phyloP scores from a whole-genome alignment of 2,888 invertebrate genomes.

The Mesochorus sp. region DNA sequence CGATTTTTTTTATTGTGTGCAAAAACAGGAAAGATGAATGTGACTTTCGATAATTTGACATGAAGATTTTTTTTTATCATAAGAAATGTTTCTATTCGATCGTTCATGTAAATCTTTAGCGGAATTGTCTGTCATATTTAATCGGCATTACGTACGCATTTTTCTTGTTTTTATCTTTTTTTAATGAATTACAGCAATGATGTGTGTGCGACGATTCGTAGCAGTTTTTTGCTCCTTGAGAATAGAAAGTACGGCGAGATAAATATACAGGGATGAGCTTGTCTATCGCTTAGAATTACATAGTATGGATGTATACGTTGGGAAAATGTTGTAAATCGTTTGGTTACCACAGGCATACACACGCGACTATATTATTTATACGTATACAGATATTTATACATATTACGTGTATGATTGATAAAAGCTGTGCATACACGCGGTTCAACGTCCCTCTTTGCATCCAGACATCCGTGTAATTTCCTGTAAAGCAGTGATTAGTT shows the following conservation, averaged over 20 bases:
- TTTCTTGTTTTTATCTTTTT: slow-evolving; percentile 39
- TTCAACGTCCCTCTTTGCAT: slow-evolving; percentile 52
- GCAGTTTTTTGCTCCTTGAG: slow-evolving; percentile 13
- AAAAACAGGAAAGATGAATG: too few relatives aligned
- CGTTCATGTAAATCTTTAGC: neutral
- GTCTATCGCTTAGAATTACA: slow-evolving; percentile 5
- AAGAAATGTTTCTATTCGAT: neutral
- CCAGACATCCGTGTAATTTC: slow-evolving; percentile 62
- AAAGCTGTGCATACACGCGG: slow-evolving; percentile 39
- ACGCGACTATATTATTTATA: slow-evolving; percentile 14
- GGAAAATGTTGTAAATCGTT: slow-evolving; percentile 38
- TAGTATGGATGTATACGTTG: neutral
- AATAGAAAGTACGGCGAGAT: slow-evolving; percentile 40
- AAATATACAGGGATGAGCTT: slow-evolving; percentile 5
- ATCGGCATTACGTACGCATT: slow-evolving; percentile 43
- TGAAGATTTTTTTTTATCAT: neutral
- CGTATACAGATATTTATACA: slow-evolving; percentile 7
- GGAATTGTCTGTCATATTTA: slow-evolving; percentile 17
- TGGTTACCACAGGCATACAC: slow-evolving; percentile 18
- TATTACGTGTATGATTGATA: slow-evolving; percentile 60
- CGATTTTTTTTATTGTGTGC: too few relatives aligned
- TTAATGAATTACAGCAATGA: slow-evolving; percentile 34
- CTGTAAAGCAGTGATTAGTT: slow-evolving; percentile 61
- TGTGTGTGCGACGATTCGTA: slow-evolving; percentile 14
- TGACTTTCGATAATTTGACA: too few relatives aligned